Evolutionary conservation across 2,888 invertebrate genomes (phyloP), one percentile per base, ranked within the genome.

Genomic region (Ophraella communa): DNA sequence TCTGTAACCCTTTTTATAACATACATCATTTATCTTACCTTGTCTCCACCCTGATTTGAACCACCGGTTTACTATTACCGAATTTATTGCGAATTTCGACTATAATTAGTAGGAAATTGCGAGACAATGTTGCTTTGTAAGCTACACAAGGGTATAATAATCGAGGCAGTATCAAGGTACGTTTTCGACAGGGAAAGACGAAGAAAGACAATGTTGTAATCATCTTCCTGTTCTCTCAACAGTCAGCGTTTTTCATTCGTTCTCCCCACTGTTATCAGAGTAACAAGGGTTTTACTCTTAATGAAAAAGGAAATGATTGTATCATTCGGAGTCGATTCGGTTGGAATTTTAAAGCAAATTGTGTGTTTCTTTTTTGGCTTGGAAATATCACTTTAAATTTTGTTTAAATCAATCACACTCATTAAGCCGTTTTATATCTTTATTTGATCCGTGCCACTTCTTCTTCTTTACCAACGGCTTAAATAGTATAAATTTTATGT

Each of bases 171-270:
- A 66, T 59, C 65, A 55, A 64, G 53, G 67, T 56, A 59, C 62
- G 66, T 68, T 64, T 66, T 64, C 68, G 64, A 61, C 55, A 66
- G 59, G 65, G 68, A 65, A 62, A 62, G 64, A 61, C 58, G 51
- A 63, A 65, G 67, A 67, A 52, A 67, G 58, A 63, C 57, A 63
- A 65, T 65, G 65, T 57, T 49, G 64, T 59, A 62, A 67, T 67
- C 67, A 64, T 61, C 60, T 57, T 47, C 23, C 47, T 47, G 47
- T 47, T 59, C 59, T 51, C 51, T 59, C 62, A 54, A 24, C 62
- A 59, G 67, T 65, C 67, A 62, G 64, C 67, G 62, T 58, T 67
- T 67, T 67, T 65, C 58, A 24, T 11, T 57, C n/a, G n/a, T n/a
- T 44, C 14, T 53, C 44, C 57, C 33, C 30, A 10, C 30, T 47